Percentiles rank a stretch among this genome's conserved stretches.
These are phyloP conservation scores for Caenorhabditis sp. DNA, from an alignment of 2,888 invertebrate species.

Conservation along the genomic window DNA sequence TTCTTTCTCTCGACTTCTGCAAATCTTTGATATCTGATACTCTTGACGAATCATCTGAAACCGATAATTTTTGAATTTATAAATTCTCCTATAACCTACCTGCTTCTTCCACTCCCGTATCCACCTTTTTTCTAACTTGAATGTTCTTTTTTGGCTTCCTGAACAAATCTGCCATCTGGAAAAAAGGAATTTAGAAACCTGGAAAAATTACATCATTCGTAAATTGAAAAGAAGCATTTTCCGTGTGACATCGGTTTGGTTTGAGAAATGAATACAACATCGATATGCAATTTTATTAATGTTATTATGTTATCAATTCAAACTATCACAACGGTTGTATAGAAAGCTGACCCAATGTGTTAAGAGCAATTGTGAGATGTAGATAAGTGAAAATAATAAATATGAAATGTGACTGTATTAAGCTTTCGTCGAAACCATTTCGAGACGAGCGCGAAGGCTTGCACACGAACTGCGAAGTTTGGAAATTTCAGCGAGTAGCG, in stretches of 20 bases:
- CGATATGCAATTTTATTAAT: no score
- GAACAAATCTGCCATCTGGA: conserved; percentile 35
- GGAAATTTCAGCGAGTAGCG: conserved; percentile 52
- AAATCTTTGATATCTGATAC: conserved; percentile 65
- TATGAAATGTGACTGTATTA: no score
- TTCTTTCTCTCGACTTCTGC: conserved; percentile 62
- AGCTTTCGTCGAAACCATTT: conserved; percentile 32
- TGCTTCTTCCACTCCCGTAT: conserved; percentile 12
- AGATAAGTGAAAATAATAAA: background rate
- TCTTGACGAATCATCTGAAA: conserved; percentile 18
- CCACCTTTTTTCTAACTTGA: conserved; percentile 15
- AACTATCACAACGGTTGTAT: background rate
- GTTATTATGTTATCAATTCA: background rate
- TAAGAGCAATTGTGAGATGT: background rate
- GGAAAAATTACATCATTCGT: no score
- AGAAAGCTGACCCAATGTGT: conserved; percentile 5
- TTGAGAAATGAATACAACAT: background rate
- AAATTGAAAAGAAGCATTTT: conserved; percentile 3
- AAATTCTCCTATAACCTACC: no score
- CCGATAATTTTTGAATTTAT: no score
- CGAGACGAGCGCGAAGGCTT: conserved; percentile 53
- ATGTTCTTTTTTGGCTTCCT: conserved; percentile 27
- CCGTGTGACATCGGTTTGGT: background rate
- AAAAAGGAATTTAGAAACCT: background rate
- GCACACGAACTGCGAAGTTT: conserved; percentile 56